phyloP scores from a whole-genome alignment of 1,140 invertebrate species.

The Drosophila subobscura region DNA sequence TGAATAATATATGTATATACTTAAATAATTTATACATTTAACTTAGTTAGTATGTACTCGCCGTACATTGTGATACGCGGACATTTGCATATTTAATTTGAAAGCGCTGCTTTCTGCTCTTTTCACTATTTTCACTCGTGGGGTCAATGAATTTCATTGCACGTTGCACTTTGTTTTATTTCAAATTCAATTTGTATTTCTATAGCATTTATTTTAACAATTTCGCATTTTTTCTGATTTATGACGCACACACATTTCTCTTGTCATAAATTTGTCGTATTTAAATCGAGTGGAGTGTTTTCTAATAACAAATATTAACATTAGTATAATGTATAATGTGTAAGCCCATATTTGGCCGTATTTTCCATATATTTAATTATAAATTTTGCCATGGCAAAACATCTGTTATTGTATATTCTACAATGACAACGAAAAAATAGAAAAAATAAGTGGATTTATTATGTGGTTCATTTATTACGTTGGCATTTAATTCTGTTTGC shows the following conservation, averaged over 20 bases:
- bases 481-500: conserved; percentile 35
- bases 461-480: conserved; percentile 15
- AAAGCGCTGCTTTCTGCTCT: conserved; percentile 51
- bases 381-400: conserved; percentile 16
- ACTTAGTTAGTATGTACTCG: conserved; percentile 20
- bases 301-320: conserved; percentile 9
- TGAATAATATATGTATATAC: conserved; percentile 12
- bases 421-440: conserved; percentile 22
- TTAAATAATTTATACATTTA: conserved; percentile 38
- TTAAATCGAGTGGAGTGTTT: not conserved
- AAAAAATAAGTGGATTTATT: conserved; percentile 1
- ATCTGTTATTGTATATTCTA: conserved; percentile 35
- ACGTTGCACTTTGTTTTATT: conserved; percentile 40
- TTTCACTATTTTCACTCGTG: conserved; percentile 42
- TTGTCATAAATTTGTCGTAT: conserved; percentile 15
- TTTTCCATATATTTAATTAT: conserved; percentile 8
- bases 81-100: conserved; percentile 70
- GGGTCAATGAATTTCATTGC: conserved; percentile 71
- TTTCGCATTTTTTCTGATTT: conserved; percentile 28
- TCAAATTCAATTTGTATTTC: conserved; percentile 29
- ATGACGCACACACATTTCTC: conserved; percentile 24
- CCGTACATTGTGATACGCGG: conserved; percentile 23
- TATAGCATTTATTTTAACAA: conserved; percentile 21
- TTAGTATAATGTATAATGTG: not conserved
- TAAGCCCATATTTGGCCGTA: not conserved